Conservation (phyloP, 2,113 vertebrate species). For the Pimephales promelas region DNA sequence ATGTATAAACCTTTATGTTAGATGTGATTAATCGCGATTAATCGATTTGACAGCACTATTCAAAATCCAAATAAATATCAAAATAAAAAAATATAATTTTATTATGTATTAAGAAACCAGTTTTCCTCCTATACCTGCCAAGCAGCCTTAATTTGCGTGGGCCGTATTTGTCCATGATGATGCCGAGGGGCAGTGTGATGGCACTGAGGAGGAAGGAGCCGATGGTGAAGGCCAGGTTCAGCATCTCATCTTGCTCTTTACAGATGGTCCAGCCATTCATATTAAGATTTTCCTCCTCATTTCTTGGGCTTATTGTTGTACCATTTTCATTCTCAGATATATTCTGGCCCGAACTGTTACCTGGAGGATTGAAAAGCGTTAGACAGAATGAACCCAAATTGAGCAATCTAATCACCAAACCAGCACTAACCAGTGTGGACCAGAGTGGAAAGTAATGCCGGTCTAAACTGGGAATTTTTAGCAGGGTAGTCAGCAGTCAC, state of each 20-base stretch:
- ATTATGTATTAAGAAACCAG: background rate
- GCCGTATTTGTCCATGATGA: constrained; percentile 98
- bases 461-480: background rate
- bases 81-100: too few species aligned
- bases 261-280: constrained; percentile 91
- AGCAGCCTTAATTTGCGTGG: constrained; percentile 92
- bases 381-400: background rate
- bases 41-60: too few species aligned
- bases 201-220: constrained; percentile 97
- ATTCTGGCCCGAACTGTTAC: constrained; percentile 66
- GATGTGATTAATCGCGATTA: too few species aligned
- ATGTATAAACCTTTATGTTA: too few species aligned
- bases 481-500: background rate
- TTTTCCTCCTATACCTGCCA: constrained; percentile 83
- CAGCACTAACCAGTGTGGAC: background rate
- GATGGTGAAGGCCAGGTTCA: constrained; percentile 96
- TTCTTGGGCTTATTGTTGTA: background rate
- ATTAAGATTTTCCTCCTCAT: constrained; percentile 68
- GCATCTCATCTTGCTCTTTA: constrained; percentile 94
- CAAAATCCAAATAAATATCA: too few species aligned
- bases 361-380: constrained; percentile 50
- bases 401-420: background rate
- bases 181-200: constrained; percentile 93
- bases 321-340: constrained; percentile 39
- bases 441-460: background rate